A percentile compares a stretch with the other conserved stretches of the same genome.
Conservation (phyloP, 2,113 vertebrate species). For the Seriola aureovittata region DNA sequence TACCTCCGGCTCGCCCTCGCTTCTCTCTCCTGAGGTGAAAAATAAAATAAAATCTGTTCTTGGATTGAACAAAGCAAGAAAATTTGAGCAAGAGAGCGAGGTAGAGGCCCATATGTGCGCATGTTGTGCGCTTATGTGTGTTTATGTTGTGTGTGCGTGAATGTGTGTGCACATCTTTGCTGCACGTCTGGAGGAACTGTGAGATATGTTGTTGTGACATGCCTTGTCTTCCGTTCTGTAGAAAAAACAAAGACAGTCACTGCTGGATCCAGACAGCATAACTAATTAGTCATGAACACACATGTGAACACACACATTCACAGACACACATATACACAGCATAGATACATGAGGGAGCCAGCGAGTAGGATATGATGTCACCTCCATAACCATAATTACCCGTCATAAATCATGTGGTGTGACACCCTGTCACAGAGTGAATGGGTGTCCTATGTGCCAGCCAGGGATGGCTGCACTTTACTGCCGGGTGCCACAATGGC, state of each 20-base stretch:
- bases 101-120: slow-evolving; percentile 22
- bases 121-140: slow-evolving; percentile 15
- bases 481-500: slow-evolving; percentile 63
- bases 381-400: slow-evolving; percentile 86
- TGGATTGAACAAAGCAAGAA: slow-evolving; percentile 22
- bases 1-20: background rate
- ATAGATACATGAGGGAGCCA: slow-evolving; percentile 63
- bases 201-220: slow-evolving; percentile 85
- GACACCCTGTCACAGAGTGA: slow-evolving; percentile 78
- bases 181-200: slow-evolving; percentile 68
- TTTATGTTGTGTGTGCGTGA: slow-evolving; percentile 15
- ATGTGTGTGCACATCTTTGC: slow-evolving; percentile 24
- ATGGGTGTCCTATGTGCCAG: slow-evolving; percentile 80
- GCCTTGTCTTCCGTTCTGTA: slow-evolving; percentile 77
- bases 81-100: slow-evolving; percentile 8
- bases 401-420: slow-evolving; percentile 86
- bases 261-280: slow-evolving; percentile 85
- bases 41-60: slow-evolving; percentile 10
- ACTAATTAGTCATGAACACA: slow-evolving; percentile 83
- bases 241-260: slow-evolving; percentile 81
- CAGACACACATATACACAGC: slow-evolving; percentile 49
- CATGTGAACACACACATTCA: slow-evolving; percentile 23
- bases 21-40: background rate
- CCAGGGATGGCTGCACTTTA: slow-evolving; percentile 77
- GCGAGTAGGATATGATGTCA: slow-evolving; percentile 84